Evolutionary conservation across 2,888 invertebrate species (phyloP).

Genomic region (Heliothis peltigera): DNA sequence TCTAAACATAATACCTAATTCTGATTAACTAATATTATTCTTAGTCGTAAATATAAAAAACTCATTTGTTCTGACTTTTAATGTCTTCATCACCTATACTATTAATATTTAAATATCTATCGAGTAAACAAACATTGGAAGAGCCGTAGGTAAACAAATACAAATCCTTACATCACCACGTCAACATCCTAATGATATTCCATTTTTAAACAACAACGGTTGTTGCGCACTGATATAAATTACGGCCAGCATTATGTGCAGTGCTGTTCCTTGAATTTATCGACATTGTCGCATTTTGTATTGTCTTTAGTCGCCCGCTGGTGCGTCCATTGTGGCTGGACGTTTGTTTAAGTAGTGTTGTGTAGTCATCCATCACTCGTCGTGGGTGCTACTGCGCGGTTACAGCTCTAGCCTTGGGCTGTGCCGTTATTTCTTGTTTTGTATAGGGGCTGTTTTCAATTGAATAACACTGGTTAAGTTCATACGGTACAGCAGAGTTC

Average conservation of each 20-base stretch:
- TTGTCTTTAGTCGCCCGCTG: constrained; percentile 79
- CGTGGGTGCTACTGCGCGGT: constrained; percentile 85
- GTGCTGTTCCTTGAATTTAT: constrained; percentile 73
- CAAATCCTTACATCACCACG: constrained; percentile 33
- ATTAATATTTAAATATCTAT: neutral
- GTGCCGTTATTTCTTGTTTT: constrained; percentile 43
- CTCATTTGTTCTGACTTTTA: neutral
- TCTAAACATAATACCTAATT: neutral
- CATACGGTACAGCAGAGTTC: neutral
- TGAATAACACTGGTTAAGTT: neutral
- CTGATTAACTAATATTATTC: neutral
- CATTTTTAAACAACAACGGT: constrained; percentile 56
- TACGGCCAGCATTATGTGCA: constrained; percentile 67
- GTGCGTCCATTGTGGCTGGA: constrained; percentile 52
- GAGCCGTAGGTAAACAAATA: constrained; percentile 37
- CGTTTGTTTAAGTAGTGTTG: constrained; percentile 74
- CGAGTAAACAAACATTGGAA: constrained; percentile 20
- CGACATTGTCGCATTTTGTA: constrained; percentile 61
- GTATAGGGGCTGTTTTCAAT: constrained; percentile 38
- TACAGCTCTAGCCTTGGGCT: constrained; percentile 52
- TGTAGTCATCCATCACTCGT: constrained; percentile 74
- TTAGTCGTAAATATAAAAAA: neutral
- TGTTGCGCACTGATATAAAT: constrained; percentile 72
- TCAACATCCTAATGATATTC: constrained; percentile 54
- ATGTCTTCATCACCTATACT: neutral